These are phyloP conservation scores for Sciurus carolinensis DNA, from an alignment of 2,797 vertebrate genomes.

Conservation along the genomic window DNA sequence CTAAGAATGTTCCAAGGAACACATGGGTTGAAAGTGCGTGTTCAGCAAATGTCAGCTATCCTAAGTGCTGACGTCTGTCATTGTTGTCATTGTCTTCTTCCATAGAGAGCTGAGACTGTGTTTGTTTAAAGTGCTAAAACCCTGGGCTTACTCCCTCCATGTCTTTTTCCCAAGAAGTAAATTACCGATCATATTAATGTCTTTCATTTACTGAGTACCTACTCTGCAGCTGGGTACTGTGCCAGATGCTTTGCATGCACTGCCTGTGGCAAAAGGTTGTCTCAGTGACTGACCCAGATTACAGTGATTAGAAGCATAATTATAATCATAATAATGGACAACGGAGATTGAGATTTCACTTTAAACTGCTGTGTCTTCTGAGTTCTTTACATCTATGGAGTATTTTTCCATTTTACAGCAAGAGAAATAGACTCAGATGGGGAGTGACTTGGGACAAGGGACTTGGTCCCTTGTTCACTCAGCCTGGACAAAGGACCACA, in stretches of 20 bases:
- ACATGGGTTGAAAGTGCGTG: background rate
- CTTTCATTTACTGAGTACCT: background rate
- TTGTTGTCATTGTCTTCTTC: background rate
- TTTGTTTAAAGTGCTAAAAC: background rate
- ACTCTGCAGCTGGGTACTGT: background rate
- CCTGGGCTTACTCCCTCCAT: background rate
- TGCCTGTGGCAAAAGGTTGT: background rate
- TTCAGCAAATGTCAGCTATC: background rate
- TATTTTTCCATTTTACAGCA: background rate
- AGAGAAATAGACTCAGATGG: background rate
- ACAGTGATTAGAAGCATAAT: background rate
- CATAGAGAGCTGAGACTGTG: background rate
- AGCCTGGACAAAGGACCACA: background rate
- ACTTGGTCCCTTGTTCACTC: background rate
- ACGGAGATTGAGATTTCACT: background rate
- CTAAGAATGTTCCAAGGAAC: background rate
- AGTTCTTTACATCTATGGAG: background rate
- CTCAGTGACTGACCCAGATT: background rate
- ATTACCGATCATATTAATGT: background rate
- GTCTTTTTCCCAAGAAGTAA: background rate
- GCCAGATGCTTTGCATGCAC: background rate
- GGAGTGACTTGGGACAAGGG: background rate
- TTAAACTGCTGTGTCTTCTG: background rate
- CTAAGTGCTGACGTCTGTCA: background rate
- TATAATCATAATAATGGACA: background rate